These are phyloP conservation scores for Cheilosia scutellata DNA, from an alignment of 2,888 invertebrate genomes.

Conservation along the genomic window DNA sequence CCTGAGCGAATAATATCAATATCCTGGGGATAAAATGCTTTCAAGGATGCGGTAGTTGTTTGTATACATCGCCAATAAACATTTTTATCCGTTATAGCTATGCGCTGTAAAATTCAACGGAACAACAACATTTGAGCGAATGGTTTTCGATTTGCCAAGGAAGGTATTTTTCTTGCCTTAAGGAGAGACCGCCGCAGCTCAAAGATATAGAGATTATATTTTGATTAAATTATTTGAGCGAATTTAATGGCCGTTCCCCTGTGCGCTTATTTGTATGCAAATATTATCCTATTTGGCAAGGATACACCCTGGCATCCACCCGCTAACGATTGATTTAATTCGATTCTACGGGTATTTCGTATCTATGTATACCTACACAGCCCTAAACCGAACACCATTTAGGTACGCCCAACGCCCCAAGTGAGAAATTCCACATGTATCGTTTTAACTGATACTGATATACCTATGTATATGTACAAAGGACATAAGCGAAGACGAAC, in stretches of 20 bases:
- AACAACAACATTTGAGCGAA: constrained; percentile 60
- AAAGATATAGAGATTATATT: constrained; percentile 73
- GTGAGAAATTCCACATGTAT: constrained; percentile 70
- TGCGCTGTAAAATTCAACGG: constrained; percentile 60
- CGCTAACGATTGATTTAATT: constrained; percentile 71
- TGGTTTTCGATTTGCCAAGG: constrained; percentile 56
- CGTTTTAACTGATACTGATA: constrained; percentile 40
- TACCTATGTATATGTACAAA: constrained; percentile 11
- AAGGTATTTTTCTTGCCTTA: constrained; percentile 69
- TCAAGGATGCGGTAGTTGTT: constrained; percentile 74
- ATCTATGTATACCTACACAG: neutral
- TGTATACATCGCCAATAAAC: constrained; percentile 74
- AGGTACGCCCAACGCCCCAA: constrained; percentile 62
- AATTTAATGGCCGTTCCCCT: constrained; percentile 67
- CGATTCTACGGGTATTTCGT: constrained; percentile 41
- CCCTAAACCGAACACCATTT: constrained; percentile 23
- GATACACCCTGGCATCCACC: constrained; percentile 11
- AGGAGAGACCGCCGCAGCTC: constrained; percentile 36
- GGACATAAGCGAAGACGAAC: constrained; percentile 20
- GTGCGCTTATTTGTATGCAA: constrained; percentile 75
- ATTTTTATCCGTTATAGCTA: constrained; percentile 71
- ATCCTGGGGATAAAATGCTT: constrained; percentile 74
- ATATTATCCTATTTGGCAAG: constrained; percentile 68
- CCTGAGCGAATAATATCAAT: constrained; percentile 72
- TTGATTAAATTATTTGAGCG: constrained; percentile 76